Evolutionary conservation across 1,140 invertebrate species (phyloP).

Genomic region (Procambarus clarkii): DNA sequence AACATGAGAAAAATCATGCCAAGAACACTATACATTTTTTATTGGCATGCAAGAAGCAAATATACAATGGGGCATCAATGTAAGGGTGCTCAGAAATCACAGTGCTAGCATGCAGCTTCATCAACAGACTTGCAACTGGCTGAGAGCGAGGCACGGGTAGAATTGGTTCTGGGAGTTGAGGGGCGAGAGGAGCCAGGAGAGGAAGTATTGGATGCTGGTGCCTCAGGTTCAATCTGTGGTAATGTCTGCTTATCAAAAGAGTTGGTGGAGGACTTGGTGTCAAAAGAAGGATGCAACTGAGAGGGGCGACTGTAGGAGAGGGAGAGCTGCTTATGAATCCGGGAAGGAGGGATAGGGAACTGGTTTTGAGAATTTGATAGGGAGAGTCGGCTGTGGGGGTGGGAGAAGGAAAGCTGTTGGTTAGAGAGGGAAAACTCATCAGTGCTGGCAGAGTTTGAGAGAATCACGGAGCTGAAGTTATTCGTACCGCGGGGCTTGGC

Average conservation of each 20-base stretch:
- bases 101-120: conserved; percentile 45
- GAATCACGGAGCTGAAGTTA: conserved; percentile 60
- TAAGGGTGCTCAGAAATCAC: not conserved
- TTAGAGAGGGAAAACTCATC: conserved; percentile 62
- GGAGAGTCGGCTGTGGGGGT: conserved; percentile 34
- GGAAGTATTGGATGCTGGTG: conserved; percentile 13
- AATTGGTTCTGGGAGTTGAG: conserved; percentile 58
- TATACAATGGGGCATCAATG: not conserved
- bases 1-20: not conserved
- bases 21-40: not conserved
- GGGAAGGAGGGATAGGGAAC: conserved; percentile 6
- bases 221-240: conserved; percentile 12
- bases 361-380: conserved; percentile 26
- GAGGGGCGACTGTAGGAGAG: conserved; percentile 7
- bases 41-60: conserved; percentile 1
- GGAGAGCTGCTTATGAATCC: conserved; percentile 26
- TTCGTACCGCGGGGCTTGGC: conserved; percentile 66
- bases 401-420: conserved; percentile 56
- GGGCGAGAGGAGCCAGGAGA: conserved; percentile 40
- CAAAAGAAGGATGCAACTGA: not conserved
- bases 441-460: conserved; percentile 58
- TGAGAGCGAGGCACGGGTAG: conserved; percentile 59
- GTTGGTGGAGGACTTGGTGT: not conserved
- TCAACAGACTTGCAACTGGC: conserved; percentile 59
- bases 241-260: conserved; percentile 5